Percentiles rank a stretch among this genome's conserved stretches.
These are phyloP conservation scores for Mergus octosetaceus DNA, from an alignment of 2,797 vertebrate species.

Conservation along the genomic window DNA sequence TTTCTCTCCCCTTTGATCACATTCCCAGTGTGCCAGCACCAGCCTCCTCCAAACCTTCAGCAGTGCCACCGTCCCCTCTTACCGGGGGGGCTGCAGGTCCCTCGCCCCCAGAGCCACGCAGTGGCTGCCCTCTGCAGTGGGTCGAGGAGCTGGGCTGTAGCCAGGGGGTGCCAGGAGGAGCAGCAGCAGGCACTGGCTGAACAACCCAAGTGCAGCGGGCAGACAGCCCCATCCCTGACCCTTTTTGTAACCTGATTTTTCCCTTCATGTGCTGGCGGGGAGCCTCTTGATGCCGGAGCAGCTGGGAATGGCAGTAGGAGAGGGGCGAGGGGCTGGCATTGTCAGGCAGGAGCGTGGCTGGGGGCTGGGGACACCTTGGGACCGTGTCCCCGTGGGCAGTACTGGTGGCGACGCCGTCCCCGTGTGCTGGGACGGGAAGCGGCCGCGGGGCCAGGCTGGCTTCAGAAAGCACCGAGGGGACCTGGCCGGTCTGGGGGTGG, in stretches of 20 bases:
- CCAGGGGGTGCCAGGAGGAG: not conserved
- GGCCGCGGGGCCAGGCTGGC: not conserved
- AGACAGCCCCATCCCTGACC: not conserved
- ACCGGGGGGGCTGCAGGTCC: not conserved
- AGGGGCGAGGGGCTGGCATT: not conserved
- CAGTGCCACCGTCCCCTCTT: not conserved
- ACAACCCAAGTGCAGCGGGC: not conserved
- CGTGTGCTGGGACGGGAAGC: not conserved
- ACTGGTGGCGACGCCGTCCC: not conserved
- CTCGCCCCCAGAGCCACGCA: not conserved
- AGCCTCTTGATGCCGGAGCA: not conserved
- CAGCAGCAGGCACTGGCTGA: not conserved
- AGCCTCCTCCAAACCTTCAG: not conserved
- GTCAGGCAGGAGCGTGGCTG: fast-evolving
- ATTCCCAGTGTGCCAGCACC: not conserved
- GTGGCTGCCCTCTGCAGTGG: not conserved
- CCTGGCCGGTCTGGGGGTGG: not conserved
- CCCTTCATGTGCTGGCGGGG: not conserved
- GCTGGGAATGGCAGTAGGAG: not conserved
- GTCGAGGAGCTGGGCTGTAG: not conserved
- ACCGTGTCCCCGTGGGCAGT: not conserved
- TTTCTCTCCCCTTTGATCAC: not conserved
- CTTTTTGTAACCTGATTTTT: conserved; percentile 9
- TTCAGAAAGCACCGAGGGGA: not conserved
- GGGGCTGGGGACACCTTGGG: not conserved